Percentiles rank a stretch among this genome's conserved stretches.
Conservation (phyloP, 2,113 vertebrate genomes). For the Strix aluco region DNA sequence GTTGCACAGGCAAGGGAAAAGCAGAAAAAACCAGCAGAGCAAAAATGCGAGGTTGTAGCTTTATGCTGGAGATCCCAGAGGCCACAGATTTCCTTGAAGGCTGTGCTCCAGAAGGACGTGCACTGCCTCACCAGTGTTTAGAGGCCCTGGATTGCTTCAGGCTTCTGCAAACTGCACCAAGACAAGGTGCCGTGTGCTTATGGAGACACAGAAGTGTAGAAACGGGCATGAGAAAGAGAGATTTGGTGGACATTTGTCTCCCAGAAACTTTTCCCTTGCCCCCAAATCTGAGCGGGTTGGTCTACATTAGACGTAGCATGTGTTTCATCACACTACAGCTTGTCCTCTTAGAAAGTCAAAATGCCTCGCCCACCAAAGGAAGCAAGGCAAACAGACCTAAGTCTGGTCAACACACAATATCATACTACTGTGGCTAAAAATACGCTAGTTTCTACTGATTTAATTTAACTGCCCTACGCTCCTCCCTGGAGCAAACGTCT, state of each 20-base stretch:
- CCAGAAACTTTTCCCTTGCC: neutral
- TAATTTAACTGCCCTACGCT: constrained; percentile 5
- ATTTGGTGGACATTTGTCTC: neutral
- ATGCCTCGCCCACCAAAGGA: neutral
- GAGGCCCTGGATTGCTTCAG: neutral
- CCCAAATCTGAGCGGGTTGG: neutral
- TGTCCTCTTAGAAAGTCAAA: neutral
- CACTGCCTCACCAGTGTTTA: neutral
- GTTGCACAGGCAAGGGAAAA: neutral
- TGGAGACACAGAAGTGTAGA: neutral
- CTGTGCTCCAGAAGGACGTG: neutral
- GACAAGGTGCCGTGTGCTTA: neutral
- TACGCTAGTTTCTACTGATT: neutral
- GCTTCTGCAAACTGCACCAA: neutral
- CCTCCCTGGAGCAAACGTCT: neutral
- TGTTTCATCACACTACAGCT: neutral
- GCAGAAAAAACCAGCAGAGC: neutral
- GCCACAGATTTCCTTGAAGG: neutral
- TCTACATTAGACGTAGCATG: rapidly evolving
- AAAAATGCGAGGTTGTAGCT: neutral
- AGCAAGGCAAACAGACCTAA: neutral
- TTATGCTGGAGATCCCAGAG: neutral
- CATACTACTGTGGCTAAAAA: neutral
- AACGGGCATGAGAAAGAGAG: neutral
- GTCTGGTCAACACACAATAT: neutral